phyloP scores from a whole-genome alignment of 2,888 invertebrate genomes.

The Lepetodrilus schrolli region DNA sequence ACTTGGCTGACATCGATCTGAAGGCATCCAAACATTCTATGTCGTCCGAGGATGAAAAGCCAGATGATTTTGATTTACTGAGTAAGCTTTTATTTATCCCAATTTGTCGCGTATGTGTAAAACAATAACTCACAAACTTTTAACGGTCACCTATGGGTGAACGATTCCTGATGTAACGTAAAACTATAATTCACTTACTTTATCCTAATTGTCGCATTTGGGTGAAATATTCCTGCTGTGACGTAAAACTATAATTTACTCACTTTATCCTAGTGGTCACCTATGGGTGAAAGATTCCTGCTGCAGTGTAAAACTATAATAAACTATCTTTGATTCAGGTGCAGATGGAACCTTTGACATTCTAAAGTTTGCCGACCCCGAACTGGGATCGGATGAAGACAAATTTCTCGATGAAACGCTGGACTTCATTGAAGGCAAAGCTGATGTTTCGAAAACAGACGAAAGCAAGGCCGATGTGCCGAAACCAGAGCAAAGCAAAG shows the following conservation, averaged over 20 bases:
- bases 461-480: conserved; percentile 36
- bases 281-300: too few species aligned
- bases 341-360: conserved; percentile 89
- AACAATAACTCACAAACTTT: not conserved
- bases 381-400: conserved; percentile 86
- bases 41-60: conserved; percentile 61
- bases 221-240: too few species aligned
- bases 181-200: not conserved
- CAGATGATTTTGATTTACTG: conserved; percentile 63
- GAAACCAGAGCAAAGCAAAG: conserved; percentile 35
- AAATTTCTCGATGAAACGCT: conserved; percentile 88
- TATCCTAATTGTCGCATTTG: not conserved
- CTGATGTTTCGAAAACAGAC: conserved; percentile 34
- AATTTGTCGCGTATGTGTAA: not conserved
- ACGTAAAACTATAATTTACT: too few species aligned
- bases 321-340: conserved; percentile 44
- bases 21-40: conserved; percentile 50
- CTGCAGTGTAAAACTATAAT: not conserved
- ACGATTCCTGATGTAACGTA: too few species aligned
- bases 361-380: conserved; percentile 95
- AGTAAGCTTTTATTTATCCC: conserved; percentile 53
- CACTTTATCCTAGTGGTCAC: too few species aligned
- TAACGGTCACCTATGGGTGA: too few species aligned
- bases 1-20: conserved; percentile 39
- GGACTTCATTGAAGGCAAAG: conserved; percentile 77